These are phyloP conservation scores for Erannis defoliaria DNA, from an alignment of 2,888 invertebrate species.

Conservation along the genomic window DNA sequence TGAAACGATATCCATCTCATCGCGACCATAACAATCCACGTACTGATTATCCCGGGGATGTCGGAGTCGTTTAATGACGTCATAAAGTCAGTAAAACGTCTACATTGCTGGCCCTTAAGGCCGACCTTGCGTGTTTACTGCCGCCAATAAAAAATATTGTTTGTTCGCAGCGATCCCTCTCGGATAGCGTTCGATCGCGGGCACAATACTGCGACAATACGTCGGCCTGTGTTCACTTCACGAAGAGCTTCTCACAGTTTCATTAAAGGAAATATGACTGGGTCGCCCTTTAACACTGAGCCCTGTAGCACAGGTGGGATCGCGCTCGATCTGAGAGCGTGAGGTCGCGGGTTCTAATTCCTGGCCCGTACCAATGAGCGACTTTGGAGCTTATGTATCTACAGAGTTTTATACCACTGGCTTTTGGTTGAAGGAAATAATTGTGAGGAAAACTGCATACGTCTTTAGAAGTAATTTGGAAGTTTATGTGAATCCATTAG, in stretches of 20 bases:
- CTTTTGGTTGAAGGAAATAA: no score
- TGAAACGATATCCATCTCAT: slow-evolving; percentile 7
- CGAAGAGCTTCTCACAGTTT: neutral
- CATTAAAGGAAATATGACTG: neutral
- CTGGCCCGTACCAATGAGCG: no score
- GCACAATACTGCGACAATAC: neutral
- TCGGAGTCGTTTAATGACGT: slow-evolving; percentile 29
- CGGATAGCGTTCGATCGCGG: slow-evolving; percentile 12
- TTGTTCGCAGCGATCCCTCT: slow-evolving; percentile 24
- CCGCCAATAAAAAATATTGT: slow-evolving; percentile 35
- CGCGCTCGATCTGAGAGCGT: no score
- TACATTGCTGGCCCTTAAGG: slow-evolving; percentile 27
- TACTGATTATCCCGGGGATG: slow-evolving; percentile 29
- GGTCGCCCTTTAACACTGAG: no score
- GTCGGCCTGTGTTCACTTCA: no score
- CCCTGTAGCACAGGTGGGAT: no score
- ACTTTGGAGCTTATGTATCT: no score
- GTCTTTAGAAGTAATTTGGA: no score
- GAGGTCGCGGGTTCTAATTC: no score
- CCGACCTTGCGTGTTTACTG: slow-evolving; percentile 30
- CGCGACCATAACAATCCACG: slow-evolving; percentile 14
- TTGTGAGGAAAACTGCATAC: no score
- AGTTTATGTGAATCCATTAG: no score
- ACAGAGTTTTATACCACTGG: no score
- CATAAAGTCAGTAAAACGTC: slow-evolving; percentile 32